Conservation (phyloP, 1,140 invertebrate genomes). For the Coenobita brevimanus region DNA sequence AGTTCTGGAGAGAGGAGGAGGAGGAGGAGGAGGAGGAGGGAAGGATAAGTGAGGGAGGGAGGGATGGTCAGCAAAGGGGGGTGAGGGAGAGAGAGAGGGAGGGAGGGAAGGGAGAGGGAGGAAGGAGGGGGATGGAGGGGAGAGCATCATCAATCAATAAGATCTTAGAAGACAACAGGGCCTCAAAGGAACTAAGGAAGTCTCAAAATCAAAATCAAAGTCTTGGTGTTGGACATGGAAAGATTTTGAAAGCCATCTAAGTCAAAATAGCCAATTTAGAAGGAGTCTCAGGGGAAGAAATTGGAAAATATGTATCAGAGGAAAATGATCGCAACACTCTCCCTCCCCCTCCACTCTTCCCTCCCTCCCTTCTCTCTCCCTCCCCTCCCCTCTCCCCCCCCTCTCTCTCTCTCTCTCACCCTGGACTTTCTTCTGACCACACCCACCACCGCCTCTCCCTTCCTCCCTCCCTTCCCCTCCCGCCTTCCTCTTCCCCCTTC, state of each 20-base stretch:
- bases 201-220: not conserved
- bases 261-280: too few species aligned
- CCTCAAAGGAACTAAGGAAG: not conserved
- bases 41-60: conserved; percentile 9
- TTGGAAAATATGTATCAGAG: conserved; percentile 27
- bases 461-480: not conserved
- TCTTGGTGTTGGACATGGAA: too few species aligned
- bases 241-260: too few species aligned
- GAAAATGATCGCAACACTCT: conserved; percentile 36
- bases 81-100: not conserved
- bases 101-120: not conserved
- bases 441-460: conserved; percentile 17
- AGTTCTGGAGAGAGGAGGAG: too few species aligned
- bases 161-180: conserved; percentile 48
- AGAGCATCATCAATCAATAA: conserved; percentile 54
- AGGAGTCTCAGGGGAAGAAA: too few species aligned
- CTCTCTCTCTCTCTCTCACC: not conserved
- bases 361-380: not conserved
- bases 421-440: conserved; percentile 34
- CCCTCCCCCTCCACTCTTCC: not conserved
- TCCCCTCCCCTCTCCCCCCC: not conserved
- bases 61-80: conserved; percentile 15
- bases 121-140: not conserved
- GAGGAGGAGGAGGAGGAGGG: not conserved
- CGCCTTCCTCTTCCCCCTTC: not conserved